Conservation (phyloP, 2,113 vertebrate genomes). For the Scytalopus superciliaris region DNA sequence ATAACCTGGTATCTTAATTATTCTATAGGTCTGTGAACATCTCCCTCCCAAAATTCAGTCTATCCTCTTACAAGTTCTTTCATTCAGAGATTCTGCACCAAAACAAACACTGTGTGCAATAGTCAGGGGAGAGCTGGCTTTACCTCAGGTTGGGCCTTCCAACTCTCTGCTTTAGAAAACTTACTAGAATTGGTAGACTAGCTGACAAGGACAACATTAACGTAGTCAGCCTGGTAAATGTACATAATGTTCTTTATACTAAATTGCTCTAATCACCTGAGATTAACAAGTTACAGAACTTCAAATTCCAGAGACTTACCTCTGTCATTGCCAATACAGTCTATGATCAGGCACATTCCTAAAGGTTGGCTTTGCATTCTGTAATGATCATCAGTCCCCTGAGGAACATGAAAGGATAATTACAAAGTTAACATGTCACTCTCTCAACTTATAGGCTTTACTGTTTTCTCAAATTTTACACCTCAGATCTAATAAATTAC, state of each 20-base stretch:
- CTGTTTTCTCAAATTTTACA: neutral
- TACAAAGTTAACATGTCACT: neutral
- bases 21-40: neutral
- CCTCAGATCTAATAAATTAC: neutral
- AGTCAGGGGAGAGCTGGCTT: neutral
- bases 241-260: neutral
- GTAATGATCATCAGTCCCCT: slow-evolving; percentile 76
- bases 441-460: neutral
- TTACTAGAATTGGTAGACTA: neutral
- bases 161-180: neutral
- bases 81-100: neutral
- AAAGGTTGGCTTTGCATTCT: slow-evolving; percentile 77
- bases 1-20: neutral
- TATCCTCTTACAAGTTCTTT: neutral
- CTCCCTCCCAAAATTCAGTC: neutral
- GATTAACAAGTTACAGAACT: neutral
- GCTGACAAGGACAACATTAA: neutral
- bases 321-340: slow-evolving; percentile 86
- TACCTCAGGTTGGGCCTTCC: neutral
- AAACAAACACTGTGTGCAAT: neutral
- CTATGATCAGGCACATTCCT: slow-evolving; percentile 90
- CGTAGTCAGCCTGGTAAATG: neutral
- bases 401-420: neutral
- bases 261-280: neutral
- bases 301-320: slow-evolving; percentile 74